Conservation (phyloP, 2,888 invertebrate genomes). For the Papilio demoleus region DNA sequence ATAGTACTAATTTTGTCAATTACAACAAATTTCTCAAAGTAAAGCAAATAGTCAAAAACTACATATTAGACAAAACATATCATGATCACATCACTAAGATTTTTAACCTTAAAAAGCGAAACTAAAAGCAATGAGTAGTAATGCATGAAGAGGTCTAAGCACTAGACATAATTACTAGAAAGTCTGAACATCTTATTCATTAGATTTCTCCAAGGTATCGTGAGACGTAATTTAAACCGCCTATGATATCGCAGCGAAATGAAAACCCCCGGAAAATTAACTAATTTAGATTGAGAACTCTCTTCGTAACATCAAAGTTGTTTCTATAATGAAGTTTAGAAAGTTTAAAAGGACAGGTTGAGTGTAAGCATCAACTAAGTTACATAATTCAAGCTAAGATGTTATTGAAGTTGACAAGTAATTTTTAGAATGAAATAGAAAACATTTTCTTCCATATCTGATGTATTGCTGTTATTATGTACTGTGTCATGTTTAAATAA, state of each 20-base stretch:
- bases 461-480: too few relatives aligned
- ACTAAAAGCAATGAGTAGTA: not conserved
- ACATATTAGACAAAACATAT: too few relatives aligned
- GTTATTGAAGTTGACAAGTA: too few relatives aligned
- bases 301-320: constrained; percentile 24
- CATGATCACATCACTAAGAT: not conserved
- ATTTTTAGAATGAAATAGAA: too few relatives aligned
- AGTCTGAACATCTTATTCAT: constrained; percentile 38
- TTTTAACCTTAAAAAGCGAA: not conserved
- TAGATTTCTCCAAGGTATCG: constrained; percentile 41
- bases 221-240: constrained; percentile 25
- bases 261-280: constrained; percentile 43
- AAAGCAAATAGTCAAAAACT: too few relatives aligned
- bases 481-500: too few relatives aligned
- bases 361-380: not conserved
- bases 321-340: constrained; percentile 25
- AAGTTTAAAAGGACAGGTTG: constrained; percentile 21
- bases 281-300: constrained; percentile 41
- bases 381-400: not conserved
- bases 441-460: too few relatives aligned
- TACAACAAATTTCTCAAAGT: too few relatives aligned
- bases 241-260: constrained; percentile 36
- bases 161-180: constrained; percentile 32
- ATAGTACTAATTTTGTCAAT: too few relatives aligned
- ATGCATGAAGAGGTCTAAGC: not conserved